These are phyloP conservation scores for Nomada ruficornis DNA, from an alignment of 2,888 invertebrate genomes.

Conservation along the genomic window DNA sequence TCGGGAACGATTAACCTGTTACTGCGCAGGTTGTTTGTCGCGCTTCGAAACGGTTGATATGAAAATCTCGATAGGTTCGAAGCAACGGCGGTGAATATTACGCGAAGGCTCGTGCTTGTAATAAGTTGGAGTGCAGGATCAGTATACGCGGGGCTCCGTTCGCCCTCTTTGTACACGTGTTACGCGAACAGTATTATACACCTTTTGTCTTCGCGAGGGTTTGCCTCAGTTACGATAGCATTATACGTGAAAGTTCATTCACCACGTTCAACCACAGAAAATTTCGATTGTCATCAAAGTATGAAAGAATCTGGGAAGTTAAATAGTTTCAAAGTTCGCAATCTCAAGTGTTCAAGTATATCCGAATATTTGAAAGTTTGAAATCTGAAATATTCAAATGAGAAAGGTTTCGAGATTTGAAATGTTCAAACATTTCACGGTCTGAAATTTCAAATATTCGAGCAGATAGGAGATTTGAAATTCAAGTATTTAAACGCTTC, in stretches of 20 bases:
- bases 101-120: conserved; percentile 46
- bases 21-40: conserved; percentile 64
- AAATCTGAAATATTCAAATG: too few species aligned
- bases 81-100: conserved; percentile 49
- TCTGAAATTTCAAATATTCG: too few species aligned
- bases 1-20: conserved; percentile 68
- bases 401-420: too few species aligned
- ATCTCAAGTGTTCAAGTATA: not conserved
- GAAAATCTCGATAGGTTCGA: conserved; percentile 61
- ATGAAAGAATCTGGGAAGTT: not conserved
- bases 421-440: too few species aligned
- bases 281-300: not conserved
- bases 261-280: not conserved
- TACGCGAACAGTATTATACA: not conserved
- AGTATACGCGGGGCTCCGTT: not conserved
- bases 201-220: conserved; percentile 16
- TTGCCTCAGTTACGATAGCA: conserved; percentile 19
- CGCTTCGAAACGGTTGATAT: conserved; percentile 54
- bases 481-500: too few species aligned
- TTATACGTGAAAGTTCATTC: conserved; percentile 40
- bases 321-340: not conserved
- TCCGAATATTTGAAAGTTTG: not conserved
- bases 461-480: too few species aligned
- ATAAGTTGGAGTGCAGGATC: conserved; percentile 41
- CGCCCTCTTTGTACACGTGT: conserved; percentile 22